Base-by-base conservation (phyloP, 2,797 vertebrate species). In the Propithecus deckenii region DNA sequence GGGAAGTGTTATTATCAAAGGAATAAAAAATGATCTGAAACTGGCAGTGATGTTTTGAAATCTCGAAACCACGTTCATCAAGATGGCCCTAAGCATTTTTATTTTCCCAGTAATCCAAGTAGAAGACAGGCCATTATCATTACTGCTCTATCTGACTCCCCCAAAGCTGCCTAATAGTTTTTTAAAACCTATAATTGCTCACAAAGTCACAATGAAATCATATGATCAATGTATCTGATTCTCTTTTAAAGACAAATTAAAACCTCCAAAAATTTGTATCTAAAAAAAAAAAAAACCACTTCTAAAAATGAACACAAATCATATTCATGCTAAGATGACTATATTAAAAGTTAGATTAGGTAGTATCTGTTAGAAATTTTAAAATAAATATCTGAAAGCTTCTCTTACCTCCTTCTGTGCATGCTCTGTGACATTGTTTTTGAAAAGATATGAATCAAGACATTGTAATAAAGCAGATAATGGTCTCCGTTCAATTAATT, bases 291-390 rank as follows among this genome's bases (percentile, higher is more conserved):
- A 86, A 95, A 18, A 52, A 52, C 50, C 50, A 74, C 17, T 97
- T 98, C 92, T 91, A 95, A 89, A 96, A 97, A 98, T 97, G 96
- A 97, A 97, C 98, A 97, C 98, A 98, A 98, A 98, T 97, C 99
- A 99, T 99, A 99, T 99, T 99, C 99, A 99, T 99, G 99, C 99
- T 99, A 99, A 99, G 99, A 99, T 98, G 98, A 97, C 99, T 98
- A 63, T 99, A 98, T 99, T 98, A 97, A 98, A 98, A 99, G 99
- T 98, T 99, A 99, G 99, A 99, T 98, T 99, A 99, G 99, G 98
- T 98, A 99, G 98, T 99, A 98, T 98, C 98, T 98, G 99, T 99
- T 87, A 96, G 92, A 95, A 97, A 80, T 55, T 93, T 30, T 23
- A 78, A 97, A 98, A 99, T 99, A 99, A 99, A 98, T 99, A 98